Conservation (phyloP, 2,888 invertebrate species). For the Rambutsinella grinnellia region DNA sequence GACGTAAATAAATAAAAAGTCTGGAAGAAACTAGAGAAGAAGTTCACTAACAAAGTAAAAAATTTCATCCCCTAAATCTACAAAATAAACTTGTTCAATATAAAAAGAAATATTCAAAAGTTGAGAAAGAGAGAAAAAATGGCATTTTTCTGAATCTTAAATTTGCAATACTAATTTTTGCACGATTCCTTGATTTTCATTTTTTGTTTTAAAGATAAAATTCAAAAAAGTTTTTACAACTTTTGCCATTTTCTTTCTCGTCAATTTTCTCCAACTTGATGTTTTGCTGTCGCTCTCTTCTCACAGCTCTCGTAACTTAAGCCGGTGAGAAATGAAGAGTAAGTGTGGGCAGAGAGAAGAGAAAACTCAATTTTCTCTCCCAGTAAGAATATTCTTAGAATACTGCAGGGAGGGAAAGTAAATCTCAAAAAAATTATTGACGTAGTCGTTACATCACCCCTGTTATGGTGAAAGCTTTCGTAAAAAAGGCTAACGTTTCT, state of each 20-base stretch:
- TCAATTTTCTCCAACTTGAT: conserved; percentile 19
- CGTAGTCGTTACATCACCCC: background rate
- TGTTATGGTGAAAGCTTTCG: too few species aligned
- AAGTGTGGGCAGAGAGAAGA: background rate
- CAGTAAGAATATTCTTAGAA: background rate
- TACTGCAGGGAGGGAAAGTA: background rate
- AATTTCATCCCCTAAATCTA: background rate
- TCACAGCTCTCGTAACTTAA: background rate
- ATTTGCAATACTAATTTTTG: conserved; percentile 43
- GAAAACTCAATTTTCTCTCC: background rate
- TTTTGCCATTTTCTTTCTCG: conserved; percentile 5
- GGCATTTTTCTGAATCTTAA: conserved; percentile 20
- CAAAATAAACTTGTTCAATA: background rate
- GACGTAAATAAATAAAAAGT: conserved; percentile 5
- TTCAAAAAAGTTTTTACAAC: conserved; percentile 16
- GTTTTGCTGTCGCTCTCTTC: background rate
- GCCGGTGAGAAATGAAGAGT: background rate
- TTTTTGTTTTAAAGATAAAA: background rate
- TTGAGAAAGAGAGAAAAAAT: background rate
- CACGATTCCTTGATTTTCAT: conserved; percentile 20
- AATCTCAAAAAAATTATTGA: background rate
- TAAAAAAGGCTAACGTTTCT: too few species aligned
- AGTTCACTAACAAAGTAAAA: conserved; percentile 35
- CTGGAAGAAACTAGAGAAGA: background rate
- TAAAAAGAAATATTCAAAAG: background rate